Percentiles rank a stretch among this genome's conserved stretches.
Evolutionary conservation across 64 coral and sea anemone species (phyloP).

Genomic region (Montipora sp.): DNA sequence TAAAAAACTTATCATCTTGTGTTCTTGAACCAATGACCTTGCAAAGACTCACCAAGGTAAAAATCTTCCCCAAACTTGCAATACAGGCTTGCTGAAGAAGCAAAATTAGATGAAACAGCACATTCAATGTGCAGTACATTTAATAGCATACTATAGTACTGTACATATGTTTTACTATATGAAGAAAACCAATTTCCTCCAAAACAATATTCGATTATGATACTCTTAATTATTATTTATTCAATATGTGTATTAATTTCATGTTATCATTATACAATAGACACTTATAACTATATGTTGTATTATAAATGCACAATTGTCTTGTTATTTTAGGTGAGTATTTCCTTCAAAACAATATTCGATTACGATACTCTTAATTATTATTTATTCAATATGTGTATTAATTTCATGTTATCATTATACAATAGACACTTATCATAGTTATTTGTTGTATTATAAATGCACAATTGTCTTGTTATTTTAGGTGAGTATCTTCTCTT

Average conservation of each 20-base stretch:
- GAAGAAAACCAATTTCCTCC: conserved; percentile 30
- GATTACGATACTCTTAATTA: conserved; percentile 30
- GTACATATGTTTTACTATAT: not conserved
- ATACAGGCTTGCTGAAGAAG: conserved; percentile 8
- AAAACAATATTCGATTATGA: conserved; percentile 3
- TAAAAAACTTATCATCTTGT: conserved; percentile 38
- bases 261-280: not conserved
- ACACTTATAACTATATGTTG: not conserved
- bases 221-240: conserved; percentile 40
- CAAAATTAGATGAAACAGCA: conserved; percentile 44
- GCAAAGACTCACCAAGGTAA: conserved; percentile 30
- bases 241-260: not conserved
- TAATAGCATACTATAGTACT: conserved; percentile 1
- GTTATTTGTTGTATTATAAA: not conserved
- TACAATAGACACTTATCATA: not conserved
- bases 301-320: not conserved
- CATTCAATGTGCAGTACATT: conserved; percentile 39
- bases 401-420: not conserved
- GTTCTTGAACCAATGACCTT: conserved; percentile 46
- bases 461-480: not conserved
- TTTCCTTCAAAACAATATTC: conserved; percentile 19
- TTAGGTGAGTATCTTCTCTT: not conserved
- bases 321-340: not conserved
- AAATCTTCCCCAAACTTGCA: conserved; percentile 27
- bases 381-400: conserved; percentile 6